Percentiles rank a stretch among this genome's conserved stretches.
Conservation (phyloP, 2,113 vertebrate species). For the Girardinichthys multiradiatus region DNA sequence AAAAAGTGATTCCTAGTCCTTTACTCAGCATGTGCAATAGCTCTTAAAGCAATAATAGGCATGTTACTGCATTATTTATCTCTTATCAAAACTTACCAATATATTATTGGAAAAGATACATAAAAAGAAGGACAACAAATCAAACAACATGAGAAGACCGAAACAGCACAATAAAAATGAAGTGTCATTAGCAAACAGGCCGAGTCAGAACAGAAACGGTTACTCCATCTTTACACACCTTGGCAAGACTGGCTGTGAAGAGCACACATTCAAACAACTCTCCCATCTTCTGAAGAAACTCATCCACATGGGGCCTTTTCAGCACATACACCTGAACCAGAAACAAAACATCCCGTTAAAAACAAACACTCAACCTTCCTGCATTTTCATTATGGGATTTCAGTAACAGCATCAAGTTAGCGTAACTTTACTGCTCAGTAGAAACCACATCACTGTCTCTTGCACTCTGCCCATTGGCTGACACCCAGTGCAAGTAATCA, state of each 20-base stretch:
- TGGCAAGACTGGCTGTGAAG: conserved; percentile 97
- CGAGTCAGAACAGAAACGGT: background rate
- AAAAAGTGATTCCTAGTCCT: conserved; percentile 20
- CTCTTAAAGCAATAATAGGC: conserved; percentile 1
- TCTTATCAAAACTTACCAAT: conserved; percentile 74
- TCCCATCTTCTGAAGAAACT: conserved; percentile 98
- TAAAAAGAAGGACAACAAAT: conserved; percentile 57
- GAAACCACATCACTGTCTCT: no score
- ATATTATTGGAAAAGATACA: conserved; percentile 55
- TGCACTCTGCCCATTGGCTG: conserved; percentile 50
- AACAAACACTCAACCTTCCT: conserved; percentile 6
- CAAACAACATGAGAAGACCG: conserved; percentile 49
- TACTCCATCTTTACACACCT: conserved; percentile 80
- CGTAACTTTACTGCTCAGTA: no score
- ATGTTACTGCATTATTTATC: background rate
- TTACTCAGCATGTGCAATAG: background rate
- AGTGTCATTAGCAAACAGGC: conserved; percentile 4
- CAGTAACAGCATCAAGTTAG: background rate
- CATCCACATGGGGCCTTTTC: conserved; percentile 95
- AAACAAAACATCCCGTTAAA: background rate
- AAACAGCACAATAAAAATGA: conserved; percentile 5
- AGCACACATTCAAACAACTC: conserved; percentile 98
- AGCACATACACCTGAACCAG: conserved; percentile 94
- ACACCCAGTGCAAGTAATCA: conserved; percentile 97
- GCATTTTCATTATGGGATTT: no score